A percentile compares a stretch with the other conserved stretches of the same genome.
Conservation (phyloP, 2,797 vertebrate species). For the Cyclopterus lumpus region DNA sequence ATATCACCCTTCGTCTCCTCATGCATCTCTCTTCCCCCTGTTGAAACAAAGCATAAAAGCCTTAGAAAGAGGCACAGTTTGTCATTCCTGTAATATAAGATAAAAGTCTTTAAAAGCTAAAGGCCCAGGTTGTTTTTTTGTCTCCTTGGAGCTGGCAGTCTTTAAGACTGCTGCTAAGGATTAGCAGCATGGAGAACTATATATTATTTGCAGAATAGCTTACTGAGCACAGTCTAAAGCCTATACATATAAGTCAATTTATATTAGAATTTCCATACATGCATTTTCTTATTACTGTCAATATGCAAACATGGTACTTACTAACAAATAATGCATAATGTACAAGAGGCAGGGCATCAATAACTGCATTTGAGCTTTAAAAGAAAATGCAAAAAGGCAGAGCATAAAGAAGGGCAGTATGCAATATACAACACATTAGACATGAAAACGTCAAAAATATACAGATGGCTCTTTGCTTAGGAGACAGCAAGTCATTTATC, state of each 20-base stretch:
- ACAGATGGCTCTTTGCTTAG: constrained; percentile 83
- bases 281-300: constrained; percentile 99
- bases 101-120: constrained; percentile 87
- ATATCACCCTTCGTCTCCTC: constrained; percentile 75
- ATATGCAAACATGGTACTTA: constrained; percentile 99
- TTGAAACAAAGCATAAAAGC: constrained; percentile 84
- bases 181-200: constrained; percentile 96
- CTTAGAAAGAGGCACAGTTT: constrained; percentile 83
- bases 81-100: constrained; percentile 85
- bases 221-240: constrained; percentile 93
- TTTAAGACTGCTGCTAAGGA: constrained; percentile 87
- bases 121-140: constrained; percentile 64
- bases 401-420: constrained; percentile 80
- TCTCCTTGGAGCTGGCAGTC: constrained; percentile 66
- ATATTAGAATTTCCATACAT: constrained; percentile 99
- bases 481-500: constrained; percentile 86
- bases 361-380: constrained; percentile 94
- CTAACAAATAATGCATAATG: constrained; percentile 99
- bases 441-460: constrained; percentile 89
- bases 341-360: constrained; percentile 94
- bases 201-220: constrained; percentile 96
- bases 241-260: constrained; percentile 98
- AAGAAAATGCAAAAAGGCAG: constrained; percentile 91
- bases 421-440: constrained; percentile 88
- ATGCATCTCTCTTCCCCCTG: constrained; percentile 63